Base-by-base conservation (phyloP, 2,888 invertebrate genomes). In the Catocala sponsa region DNA sequence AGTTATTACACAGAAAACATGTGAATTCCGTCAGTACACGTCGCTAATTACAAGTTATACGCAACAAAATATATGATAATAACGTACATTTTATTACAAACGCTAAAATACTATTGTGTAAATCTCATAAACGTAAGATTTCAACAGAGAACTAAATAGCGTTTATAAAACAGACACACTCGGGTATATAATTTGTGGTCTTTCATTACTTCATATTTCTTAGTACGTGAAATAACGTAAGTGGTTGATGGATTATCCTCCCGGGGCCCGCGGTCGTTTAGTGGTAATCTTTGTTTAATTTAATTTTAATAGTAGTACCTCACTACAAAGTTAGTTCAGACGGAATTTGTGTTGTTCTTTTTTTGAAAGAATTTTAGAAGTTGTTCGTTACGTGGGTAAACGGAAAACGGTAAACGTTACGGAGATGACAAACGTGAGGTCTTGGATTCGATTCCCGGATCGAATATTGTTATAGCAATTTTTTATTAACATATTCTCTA, bases 271-370 rank as follows among this genome's bases (percentile, higher is more conserved):
- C 74, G 74, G 78, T 76, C 87, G 84, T 86, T 90, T 88, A 88
- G 84, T 73, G 71, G 82, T 87, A 88, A 89, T 89, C 88, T 87
- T 84, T 89, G 88, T 87, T 90, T 91, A 90, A 91, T 91, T 89
- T 87, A 88, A 90, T 91, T 91, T 91, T 91, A 91, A 91, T 91
- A 87, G 83, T 78, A 76, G 83, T 78, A 76, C 74, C 79, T 77
- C 74, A 74, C 64, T 80, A 61, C 82, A 73, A 87, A 80, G 85
- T 79, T 86, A 78, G 76, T 63, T 70, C 82, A 79, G 73, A 51
- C 54, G 74, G 76, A 76, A 66, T 70, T 70, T 48, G 33, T 48
- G 33, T 48, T 48, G 25, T 32, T 48, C 15, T 12, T 15, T 33
- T 32, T 48, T 48, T 33, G 5, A 2, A 32, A n/a, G n/a, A 13